Conservation (phyloP, 2,888 invertebrate genomes). For the Scaptomyza polygonia region DNA sequence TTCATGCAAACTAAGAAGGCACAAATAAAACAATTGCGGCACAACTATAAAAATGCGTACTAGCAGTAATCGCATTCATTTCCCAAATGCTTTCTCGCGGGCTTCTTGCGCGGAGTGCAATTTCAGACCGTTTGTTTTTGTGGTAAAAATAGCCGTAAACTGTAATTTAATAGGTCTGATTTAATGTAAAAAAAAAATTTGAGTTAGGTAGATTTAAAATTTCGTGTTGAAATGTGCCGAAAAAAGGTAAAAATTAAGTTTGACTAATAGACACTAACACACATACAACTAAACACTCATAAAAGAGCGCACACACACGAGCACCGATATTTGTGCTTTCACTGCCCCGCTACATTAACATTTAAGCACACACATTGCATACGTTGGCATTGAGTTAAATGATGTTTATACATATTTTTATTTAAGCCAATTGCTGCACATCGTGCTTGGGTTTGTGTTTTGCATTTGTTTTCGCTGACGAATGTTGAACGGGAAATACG, state of each 20-base stretch:
- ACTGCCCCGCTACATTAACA: slow-evolving; percentile 31
- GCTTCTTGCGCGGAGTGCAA: slow-evolving; percentile 8
- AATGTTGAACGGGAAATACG: slow-evolving; percentile 25
- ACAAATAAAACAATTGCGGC: slow-evolving; percentile 45
- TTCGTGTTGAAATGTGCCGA: slow-evolving; percentile 36
- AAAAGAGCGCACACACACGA: slow-evolving; percentile 28
- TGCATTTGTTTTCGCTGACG: slow-evolving; percentile 44
- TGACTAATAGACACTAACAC: slow-evolving; percentile 62
- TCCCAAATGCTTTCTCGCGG: slow-evolving; percentile 29
- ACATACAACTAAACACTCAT: slow-evolving; percentile 31
- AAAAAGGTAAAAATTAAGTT: slow-evolving; percentile 46
- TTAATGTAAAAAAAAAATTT: slow-evolving; percentile 7
- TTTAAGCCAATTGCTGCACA: slow-evolving; percentile 17
- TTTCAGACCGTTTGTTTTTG: slow-evolving; percentile 1
- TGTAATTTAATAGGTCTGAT: slow-evolving; percentile 7
- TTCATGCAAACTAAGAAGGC: slow-evolving; percentile 47
- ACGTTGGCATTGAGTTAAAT: slow-evolving; percentile 14
- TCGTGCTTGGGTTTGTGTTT: slow-evolving; percentile 29
- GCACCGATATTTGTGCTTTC: slow-evolving; percentile 46
- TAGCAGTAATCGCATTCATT: slow-evolving; percentile 29
- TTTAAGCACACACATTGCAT: slow-evolving; percentile 31
- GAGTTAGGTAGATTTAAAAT: slow-evolving; percentile 9
- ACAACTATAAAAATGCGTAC: slow-evolving; percentile 30
- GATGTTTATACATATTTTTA: slow-evolving; percentile 24
- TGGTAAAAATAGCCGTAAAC: background rate